phyloP scores from a whole-genome alignment of 2,113 vertebrate genomes.

The Rhinolophus ferrumequinum region DNA sequence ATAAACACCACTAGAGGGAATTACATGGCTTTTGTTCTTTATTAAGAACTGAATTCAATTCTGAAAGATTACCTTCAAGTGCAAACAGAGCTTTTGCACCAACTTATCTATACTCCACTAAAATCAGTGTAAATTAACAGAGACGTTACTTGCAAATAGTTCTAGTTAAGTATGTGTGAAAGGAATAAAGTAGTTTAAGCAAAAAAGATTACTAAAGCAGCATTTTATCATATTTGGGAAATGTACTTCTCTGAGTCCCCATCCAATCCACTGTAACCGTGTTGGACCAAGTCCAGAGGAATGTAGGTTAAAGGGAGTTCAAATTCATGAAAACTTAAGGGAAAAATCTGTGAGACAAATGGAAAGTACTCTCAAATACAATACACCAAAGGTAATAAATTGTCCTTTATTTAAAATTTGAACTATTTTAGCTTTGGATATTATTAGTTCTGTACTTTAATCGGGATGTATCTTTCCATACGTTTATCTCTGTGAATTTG shows the following conservation, averaged over 20 bases:
- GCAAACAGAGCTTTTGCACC: not conserved
- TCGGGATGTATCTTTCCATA: not conserved
- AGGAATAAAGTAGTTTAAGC: not conserved
- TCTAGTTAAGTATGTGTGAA: not conserved
- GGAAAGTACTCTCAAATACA: not conserved
- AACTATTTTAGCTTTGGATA: slow-evolving; percentile 28
- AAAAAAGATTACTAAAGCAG: not conserved
- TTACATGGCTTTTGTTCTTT: not conserved
- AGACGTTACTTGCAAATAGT: not conserved
- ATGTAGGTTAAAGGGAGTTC: not conserved
- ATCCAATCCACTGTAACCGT: not conserved
- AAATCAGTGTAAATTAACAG: not conserved
- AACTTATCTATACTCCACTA: not conserved
- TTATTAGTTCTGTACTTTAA: slow-evolving; percentile 44
- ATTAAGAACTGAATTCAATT: not conserved
- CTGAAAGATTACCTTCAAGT: not conserved
- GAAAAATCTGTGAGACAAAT: not conserved
- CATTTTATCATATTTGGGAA: slow-evolving; percentile 6
- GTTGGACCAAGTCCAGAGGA: not conserved
- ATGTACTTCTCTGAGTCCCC: not conserved
- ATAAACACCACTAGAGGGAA: not conserved
- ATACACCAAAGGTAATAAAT: not conserved
- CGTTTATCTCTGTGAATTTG: not conserved
- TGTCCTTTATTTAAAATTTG: fast-evolving
- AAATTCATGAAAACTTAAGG: slow-evolving; percentile 13